Conservation (phyloP, 35 echinoderm and acorn worm species). For the Lytechinus variegatus region DNA sequence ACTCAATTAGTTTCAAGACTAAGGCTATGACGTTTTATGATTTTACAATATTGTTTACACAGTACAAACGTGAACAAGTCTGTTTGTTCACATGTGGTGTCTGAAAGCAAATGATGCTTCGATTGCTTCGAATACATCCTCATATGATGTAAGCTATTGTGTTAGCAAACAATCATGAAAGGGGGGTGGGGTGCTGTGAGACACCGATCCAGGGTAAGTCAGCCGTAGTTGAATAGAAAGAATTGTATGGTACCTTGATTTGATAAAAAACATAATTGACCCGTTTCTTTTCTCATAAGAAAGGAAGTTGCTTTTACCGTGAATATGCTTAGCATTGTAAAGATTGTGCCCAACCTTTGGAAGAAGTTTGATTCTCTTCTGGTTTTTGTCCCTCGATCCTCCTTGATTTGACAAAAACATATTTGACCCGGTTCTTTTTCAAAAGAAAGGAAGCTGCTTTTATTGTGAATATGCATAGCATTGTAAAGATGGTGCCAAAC, state of each 20-base stretch:
- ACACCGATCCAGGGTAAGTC: neutral
- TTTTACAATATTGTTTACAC: too few species aligned
- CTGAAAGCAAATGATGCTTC: neutral
- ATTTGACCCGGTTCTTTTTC: too few species aligned
- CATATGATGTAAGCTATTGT: neutral
- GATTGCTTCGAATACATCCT: neutral
- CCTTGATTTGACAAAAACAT: too few species aligned
- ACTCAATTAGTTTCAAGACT: too few species aligned
- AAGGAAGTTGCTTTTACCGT: neutral
- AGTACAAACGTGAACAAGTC: neutral
- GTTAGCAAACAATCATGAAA: neutral
- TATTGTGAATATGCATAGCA: too few species aligned
- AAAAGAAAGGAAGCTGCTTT: too few species aligned
- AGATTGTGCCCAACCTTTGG: neutral
- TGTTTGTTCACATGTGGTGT: neutral
- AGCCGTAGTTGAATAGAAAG: neutral
- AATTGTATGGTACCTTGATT: neutral
- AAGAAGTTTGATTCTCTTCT: neutral
- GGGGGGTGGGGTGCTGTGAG: too few species aligned
- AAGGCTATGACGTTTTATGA: neutral
- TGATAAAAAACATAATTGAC: neutral
- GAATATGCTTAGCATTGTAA: neutral
- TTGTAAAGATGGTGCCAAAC: too few species aligned
- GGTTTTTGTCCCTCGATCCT: too few species aligned
- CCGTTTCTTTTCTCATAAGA: neutral